These are phyloP conservation scores for Cantharis flavilabris DNA, from an alignment of 2,888 invertebrate genomes.

Conservation along the genomic window DNA sequence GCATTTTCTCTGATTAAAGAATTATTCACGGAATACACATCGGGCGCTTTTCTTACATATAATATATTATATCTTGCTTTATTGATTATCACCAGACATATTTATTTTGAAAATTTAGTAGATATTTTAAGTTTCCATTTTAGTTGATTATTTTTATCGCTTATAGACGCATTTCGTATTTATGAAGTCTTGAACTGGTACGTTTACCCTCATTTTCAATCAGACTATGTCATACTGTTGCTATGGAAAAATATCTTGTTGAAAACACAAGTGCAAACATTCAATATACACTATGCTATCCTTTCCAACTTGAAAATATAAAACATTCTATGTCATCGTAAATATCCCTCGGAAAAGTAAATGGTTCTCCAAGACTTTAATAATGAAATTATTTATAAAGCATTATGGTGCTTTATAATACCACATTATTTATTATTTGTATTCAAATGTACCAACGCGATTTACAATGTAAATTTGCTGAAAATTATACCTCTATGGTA, in stretches of 20 bases:
- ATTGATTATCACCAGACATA: slow-evolving; percentile 41
- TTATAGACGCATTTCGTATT: slow-evolving; percentile 25
- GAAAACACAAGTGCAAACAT: slow-evolving; percentile 8
- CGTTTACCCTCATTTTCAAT: slow-evolving; percentile 14
- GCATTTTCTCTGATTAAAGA: slow-evolving; percentile 46
- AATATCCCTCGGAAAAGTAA: not conserved
- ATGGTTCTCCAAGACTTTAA: slow-evolving; percentile 3
- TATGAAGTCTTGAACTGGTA: slow-evolving; percentile 21
- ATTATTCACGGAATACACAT: slow-evolving; percentile 33
- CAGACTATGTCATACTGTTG: slow-evolving; percentile 5
- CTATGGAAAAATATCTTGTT: slow-evolving; percentile 4
- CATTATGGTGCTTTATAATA: not conserved
- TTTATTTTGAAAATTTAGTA: slow-evolving; percentile 40
- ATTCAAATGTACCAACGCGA: not conserved
- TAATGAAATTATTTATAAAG: slow-evolving; percentile 5
- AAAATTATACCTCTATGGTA: not conserved
- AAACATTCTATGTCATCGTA: not conserved
- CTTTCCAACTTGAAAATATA: slow-evolving; percentile 8
- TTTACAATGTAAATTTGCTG: not conserved
- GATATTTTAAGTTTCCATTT: slow-evolving; percentile 4
- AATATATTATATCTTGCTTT: slow-evolving; percentile 16
- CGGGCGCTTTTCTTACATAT: slow-evolving; percentile 5
- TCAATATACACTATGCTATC: not conserved
- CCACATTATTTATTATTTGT: not conserved
- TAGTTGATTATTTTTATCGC: not conserved